These are phyloP conservation scores for Eubasilissa splendida DNA, from an alignment of 2,888 invertebrate genomes.

Conservation along the genomic window DNA sequence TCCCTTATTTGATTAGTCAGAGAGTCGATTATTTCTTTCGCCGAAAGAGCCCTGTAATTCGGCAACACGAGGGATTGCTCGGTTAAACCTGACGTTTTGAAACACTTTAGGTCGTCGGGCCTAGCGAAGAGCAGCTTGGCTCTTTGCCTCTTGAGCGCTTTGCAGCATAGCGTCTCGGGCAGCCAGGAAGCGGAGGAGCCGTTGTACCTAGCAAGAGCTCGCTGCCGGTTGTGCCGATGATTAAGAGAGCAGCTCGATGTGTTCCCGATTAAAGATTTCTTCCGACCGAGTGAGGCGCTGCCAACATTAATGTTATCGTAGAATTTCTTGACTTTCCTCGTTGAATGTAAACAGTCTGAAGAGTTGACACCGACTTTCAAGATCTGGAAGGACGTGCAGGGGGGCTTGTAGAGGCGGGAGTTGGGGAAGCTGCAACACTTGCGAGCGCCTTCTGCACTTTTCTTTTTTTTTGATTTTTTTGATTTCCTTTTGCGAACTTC, in stretches of 20 bases:
- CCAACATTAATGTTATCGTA: background rate
- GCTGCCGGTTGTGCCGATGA: constrained; percentile 61
- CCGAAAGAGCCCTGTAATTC: constrained; percentile 49
- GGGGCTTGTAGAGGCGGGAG: constrained; percentile 66
- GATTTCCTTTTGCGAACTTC: background rate
- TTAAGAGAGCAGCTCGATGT: constrained; percentile 23
- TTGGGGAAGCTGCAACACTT: constrained; percentile 63
- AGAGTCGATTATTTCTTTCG: constrained; percentile 55
- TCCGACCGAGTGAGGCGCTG: background rate
- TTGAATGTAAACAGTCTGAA: background rate
- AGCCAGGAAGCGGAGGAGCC: constrained; percentile 59
- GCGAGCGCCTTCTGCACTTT: background rate
- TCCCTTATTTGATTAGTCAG: constrained; percentile 53
- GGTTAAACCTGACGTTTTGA: constrained; percentile 59
- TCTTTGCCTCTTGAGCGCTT: background rate
- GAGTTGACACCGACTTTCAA: background rate
- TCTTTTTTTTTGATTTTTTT: constrained; percentile 23
- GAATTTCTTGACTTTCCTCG: constrained; percentile 3
- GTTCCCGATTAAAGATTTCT: background rate
- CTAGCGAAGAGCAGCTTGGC: background rate
- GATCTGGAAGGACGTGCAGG: constrained; percentile 14
- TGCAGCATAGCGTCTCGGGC: background rate
- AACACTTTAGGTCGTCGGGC: background rate
- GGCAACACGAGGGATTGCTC: constrained; percentile 53
- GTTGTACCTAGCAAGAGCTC: constrained; percentile 60